These are phyloP conservation scores for Xenotilapia caudafasciata DNA, from an alignment of 2,113 vertebrate genomes.

Conservation along the genomic window DNA sequence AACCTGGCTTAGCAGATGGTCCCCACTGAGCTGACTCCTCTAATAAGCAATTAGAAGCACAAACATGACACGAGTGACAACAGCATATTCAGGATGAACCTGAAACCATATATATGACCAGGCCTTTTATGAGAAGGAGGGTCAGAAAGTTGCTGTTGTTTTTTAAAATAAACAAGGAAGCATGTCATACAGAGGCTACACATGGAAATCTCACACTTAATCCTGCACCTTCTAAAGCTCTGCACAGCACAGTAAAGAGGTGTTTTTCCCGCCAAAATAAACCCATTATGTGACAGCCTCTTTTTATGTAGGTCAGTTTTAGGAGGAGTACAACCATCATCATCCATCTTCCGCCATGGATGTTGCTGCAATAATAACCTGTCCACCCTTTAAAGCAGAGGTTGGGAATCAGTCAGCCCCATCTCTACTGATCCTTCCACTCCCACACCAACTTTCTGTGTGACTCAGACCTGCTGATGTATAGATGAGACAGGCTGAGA, in stretches of 20 bases:
- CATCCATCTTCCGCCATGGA: conserved; percentile 31
- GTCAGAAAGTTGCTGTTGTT: background rate
- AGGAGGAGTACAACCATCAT: background rate
- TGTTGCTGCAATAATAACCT: conserved; percentile 54
- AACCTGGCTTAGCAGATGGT: conserved; percentile 60
- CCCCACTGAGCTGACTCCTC: conserved; percentile 51
- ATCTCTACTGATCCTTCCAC: conserved; percentile 40
- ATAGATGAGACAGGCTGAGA: conserved; percentile 47
- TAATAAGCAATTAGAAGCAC: conserved; percentile 55
- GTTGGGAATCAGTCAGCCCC: conserved; percentile 29
- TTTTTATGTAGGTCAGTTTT: conserved; percentile 24
- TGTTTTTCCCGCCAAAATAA: conserved; percentile 28
- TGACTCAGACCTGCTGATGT: conserved; percentile 64
- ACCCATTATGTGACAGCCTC: conserved; percentile 9
- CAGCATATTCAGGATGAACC: conserved; percentile 27
- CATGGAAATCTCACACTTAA: background rate
- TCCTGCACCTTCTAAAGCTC: background rate
- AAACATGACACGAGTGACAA: conserved; percentile 58
- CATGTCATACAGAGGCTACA: background rate
- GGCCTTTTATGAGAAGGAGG: background rate
- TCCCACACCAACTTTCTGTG: conserved; percentile 42
- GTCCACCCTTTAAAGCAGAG: conserved; percentile 43
- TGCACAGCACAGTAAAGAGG: background rate
- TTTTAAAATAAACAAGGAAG: background rate
- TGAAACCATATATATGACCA: background rate